Base-by-base conservation (phyloP, 2,113 vertebrate species). In the Ranitomeya imitator region DNA sequence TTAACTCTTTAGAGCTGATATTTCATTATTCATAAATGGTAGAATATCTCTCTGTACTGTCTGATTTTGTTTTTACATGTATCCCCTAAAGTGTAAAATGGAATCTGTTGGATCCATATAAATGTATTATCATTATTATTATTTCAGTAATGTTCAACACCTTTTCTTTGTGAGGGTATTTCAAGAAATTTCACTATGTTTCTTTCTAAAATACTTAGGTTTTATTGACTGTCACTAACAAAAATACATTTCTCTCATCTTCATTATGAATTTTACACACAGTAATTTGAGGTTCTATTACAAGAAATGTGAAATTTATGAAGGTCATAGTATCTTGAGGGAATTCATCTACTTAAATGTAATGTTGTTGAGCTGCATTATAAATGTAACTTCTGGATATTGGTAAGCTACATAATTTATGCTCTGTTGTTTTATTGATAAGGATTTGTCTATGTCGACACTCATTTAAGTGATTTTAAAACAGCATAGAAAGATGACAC, bases 381-480 rank as follows among this genome's bases (percentile, higher is more conserved):
- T 57, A 79, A 55, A 18, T 79, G 52, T 57, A 57, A 55, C 21
- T 55, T 79, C 51, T 57, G 23, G 51, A 79, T 79, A 57, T 55
- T 21, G 51, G 13, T n/a, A 79, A 54, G 7, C 77, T 79, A 55
- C 77, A 54, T 79, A 23, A 79, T 79, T 57, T 55, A 79, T 79
- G 77, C 21, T 78, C 0, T 78, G 11, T 23, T 79, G 51, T 79
- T 55, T 55, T 79, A 79, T 79, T 79, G 52, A 55, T 80, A 59
- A 16, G 23, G n/a, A 52, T 51, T 31, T n/a, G 23, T 85, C 65
- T 26, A 54, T 71, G n/a, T 23, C 16, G 9, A 8, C 83, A 7
- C 23, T 57, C n/a, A 84, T 85, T 85, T 85, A 71, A n/a, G 73
- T 57, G 65, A 85, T 57, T 55, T 71, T 19, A 85, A 71, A 13